Evolutionary conservation across 2,797 vertebrate genomes (phyloP), one percentile per base, ranked within the genome.

Genomic region (Acanthurus lineatus): DNA sequence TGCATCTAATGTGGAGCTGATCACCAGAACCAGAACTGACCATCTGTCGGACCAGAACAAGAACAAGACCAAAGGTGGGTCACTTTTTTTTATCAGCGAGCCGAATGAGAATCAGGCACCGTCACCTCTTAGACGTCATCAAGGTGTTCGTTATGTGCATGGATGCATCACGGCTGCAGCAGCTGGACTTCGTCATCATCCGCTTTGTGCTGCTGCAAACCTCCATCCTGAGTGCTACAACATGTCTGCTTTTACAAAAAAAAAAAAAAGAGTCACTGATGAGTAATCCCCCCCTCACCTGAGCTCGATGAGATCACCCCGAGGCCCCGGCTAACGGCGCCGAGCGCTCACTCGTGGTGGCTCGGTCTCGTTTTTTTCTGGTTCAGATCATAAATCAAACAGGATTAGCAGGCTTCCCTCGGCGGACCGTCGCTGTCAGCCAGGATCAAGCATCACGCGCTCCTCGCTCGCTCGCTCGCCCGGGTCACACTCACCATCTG

Each of bases 21-120:
- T 99, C 91, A 99, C 98, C 10, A 95, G 97, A 89, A 99, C 98
- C 11, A 95, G 98, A 85, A 99, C 97, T 0, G 97, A 99, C 82
- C 98, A 99, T 77, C 97, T 99, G 76, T 96, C 96, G 0, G 98
- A 99, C 88, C 97, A 98, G 92, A 97, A 98, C 95, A 99, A 99
- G 92, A 95, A 96, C 92, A 99, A 98, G 86, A 95, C 96, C 69
- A 99, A 97, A 97, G 97, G 98, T 98, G 87, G 35, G 19, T 76
- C 6, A 5, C 40, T 76, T 38, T 10, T 15, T 17, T 51, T 22
- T 67, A 22, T 56, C 60, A 44, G 0, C 3, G 25, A 25, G 25
- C 25, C 25, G 25, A 25, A 25, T 25, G 25, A 25, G 25, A 25
- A 25, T 3, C 25, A 3, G 3, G 25, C 15, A 48, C 4, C 44